phyloP scores from a whole-genome alignment of 2,888 invertebrate genomes.

The Agonopterix arenella region DNA sequence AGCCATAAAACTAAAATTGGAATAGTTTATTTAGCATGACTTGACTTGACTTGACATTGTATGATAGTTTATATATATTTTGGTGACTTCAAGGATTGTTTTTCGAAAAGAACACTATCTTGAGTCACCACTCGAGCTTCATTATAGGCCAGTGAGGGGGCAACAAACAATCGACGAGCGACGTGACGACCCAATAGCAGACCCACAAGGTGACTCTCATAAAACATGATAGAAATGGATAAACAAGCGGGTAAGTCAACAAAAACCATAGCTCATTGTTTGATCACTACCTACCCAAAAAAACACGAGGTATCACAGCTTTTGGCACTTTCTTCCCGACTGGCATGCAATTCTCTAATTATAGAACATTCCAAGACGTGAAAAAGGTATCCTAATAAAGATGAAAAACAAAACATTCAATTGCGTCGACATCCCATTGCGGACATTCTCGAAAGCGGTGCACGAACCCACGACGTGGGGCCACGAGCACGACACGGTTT shows the following conservation, averaged over 20 bases:
- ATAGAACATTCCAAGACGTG: conserved; percentile 72
- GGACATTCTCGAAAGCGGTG: conserved; percentile 68
- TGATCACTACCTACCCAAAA: background rate
- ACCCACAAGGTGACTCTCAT: too few relatives aligned
- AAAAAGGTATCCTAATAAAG: conserved; percentile 68
- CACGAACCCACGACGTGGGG: conserved; percentile 70
- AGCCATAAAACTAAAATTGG: too few relatives aligned
- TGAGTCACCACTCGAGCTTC: too few relatives aligned
- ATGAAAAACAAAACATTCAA: conserved; percentile 69
- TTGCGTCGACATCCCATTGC: conserved; percentile 54
- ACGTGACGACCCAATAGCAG: too few relatives aligned
- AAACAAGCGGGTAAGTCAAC: background rate
- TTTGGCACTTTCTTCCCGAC: conserved; percentile 53
- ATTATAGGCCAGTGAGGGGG: too few relatives aligned
- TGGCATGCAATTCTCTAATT: conserved; percentile 62
- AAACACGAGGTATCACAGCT: conserved; percentile 13
- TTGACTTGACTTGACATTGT: too few relatives aligned
- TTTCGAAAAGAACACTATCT: too few relatives aligned
- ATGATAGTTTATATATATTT: too few relatives aligned
- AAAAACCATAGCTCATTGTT: background rate
- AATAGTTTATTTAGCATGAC: too few relatives aligned
- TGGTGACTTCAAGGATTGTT: too few relatives aligned
- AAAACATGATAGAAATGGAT: too few relatives aligned
- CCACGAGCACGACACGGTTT: conserved; percentile 75
- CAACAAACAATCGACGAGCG: too few relatives aligned